A percentile compares a stretch with the other conserved stretches of the same genome.
These are phyloP conservation scores for Pseudococcus longispinus DNA, from an alignment of 2,888 invertebrate genomes.

Conservation along the genomic window DNA sequence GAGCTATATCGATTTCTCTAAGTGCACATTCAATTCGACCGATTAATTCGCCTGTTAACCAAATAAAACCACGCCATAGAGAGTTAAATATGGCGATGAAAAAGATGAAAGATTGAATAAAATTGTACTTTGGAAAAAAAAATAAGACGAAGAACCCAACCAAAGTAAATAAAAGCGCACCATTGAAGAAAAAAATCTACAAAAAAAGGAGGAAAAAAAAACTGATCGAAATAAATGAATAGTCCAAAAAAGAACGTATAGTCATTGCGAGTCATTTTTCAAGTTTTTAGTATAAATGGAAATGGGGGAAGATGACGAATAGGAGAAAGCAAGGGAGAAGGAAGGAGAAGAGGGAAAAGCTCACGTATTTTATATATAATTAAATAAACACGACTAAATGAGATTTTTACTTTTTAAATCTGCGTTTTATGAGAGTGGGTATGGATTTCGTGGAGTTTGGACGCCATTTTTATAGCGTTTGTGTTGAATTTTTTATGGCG, in stretches of 20 bases:
- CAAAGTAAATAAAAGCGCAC: background rate
- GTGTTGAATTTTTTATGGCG: too few species aligned
- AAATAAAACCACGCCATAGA: background rate
- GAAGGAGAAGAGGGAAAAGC: background rate
- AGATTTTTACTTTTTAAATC: slow-evolving; percentile 18
- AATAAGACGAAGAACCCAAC: background rate
- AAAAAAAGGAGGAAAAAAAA: background rate
- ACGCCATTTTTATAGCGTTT: background rate
- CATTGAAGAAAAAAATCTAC: background rate
- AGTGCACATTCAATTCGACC: background rate
- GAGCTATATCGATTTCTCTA: background rate
- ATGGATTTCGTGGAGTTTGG: background rate
- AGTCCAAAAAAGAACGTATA: slow-evolving; percentile 17
- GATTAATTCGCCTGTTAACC: background rate
- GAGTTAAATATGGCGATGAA: background rate
- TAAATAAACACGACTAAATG: slow-evolving; percentile 31
- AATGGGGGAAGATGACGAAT: background rate
- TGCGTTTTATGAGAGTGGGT: background rate
- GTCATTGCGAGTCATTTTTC: slow-evolving; percentile 31
- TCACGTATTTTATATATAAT: slow-evolving; percentile 16
- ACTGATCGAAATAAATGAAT: slow-evolving; percentile 11
- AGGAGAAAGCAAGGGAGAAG: background rate
- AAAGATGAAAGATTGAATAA: background rate
- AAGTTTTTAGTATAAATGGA: slow-evolving; percentile 15
- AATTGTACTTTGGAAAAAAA: background rate